phyloP scores from a whole-genome alignment of 2,797 vertebrate genomes.

The Sciaenops ocellatus region DNA sequence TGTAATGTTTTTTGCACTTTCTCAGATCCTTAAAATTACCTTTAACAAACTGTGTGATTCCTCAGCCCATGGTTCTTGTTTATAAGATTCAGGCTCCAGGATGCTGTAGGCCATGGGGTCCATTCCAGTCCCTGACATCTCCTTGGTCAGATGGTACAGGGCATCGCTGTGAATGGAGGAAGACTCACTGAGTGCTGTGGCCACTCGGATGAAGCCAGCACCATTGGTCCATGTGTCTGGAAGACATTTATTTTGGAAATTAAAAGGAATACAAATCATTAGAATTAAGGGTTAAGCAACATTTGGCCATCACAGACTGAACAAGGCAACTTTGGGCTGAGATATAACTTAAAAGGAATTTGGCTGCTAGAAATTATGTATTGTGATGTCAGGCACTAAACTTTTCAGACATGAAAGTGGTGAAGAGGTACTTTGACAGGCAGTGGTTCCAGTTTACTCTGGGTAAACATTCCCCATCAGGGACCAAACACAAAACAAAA shows the following conservation, averaged over 20 bases:
- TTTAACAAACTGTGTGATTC: conserved; percentile 61
- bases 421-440: background rate
- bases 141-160: conserved; percentile 82
- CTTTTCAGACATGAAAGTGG: background rate
- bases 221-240: conserved; percentile 59
- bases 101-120: conserved; percentile 55
- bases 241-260: conserved; percentile 38
- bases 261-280: background rate
- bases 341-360: background rate
- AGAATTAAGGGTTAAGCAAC: background rate
- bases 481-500: conserved; percentile 14
- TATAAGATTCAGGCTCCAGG: conserved; percentile 35
- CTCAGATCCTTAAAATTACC: conserved; percentile 30
- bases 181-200: conserved; percentile 79
- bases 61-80: conserved; percentile 43
- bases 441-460: conserved; percentile 4
- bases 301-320: background rate
- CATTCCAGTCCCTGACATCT: conserved; percentile 62
- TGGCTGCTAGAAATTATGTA: background rate
- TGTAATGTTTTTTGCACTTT: background rate
- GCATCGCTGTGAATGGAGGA: conserved; percentile 83
- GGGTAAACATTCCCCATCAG: conserved; percentile 28
- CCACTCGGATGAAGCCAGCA: conserved; percentile 47
- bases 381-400: background rate
- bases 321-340: background rate